Evolutionary conservation across 2,113 vertebrate species (phyloP).

Genomic region (Lonchura striata): DNA sequence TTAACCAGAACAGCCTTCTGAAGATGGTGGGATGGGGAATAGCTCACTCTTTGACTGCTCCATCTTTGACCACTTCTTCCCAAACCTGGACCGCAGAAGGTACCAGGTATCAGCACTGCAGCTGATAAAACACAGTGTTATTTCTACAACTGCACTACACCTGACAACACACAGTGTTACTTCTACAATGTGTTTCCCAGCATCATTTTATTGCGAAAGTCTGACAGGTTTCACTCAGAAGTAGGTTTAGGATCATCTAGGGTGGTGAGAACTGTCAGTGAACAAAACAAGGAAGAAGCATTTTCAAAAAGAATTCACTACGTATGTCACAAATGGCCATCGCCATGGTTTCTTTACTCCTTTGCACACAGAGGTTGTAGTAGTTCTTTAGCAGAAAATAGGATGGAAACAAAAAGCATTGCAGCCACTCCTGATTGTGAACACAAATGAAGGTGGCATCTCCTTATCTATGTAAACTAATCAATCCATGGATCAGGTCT

Average conservation of each 20-base stretch:
- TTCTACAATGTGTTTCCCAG: neutral
- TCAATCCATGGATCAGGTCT: neutral
- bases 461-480: neutral
- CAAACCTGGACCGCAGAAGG: neutral
- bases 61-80: neutral
- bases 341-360: neutral
- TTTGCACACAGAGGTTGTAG: rapidly evolving
- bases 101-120: neutral
- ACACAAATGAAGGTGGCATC: neutral
- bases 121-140: too few species aligned
- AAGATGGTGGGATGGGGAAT: neutral
- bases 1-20: neutral
- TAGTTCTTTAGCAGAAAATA: neutral
- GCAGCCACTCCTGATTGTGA: neutral
- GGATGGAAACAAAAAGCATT: neutral
- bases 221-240: neutral
- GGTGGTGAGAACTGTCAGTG: neutral
- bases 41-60: neutral
- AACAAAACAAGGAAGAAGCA: neutral
- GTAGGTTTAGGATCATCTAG: neutral
- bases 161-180: rapidly evolving
- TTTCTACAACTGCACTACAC: too few species aligned
- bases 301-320: neutral
- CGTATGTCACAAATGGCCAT: neutral
- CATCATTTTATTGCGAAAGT: neutral